Percentiles rank a stretch among this genome's conserved stretches.
These are phyloP conservation scores for Dryococelus australis DNA, from an alignment of 2,888 invertebrate genomes.

Conservation along the genomic window DNA sequence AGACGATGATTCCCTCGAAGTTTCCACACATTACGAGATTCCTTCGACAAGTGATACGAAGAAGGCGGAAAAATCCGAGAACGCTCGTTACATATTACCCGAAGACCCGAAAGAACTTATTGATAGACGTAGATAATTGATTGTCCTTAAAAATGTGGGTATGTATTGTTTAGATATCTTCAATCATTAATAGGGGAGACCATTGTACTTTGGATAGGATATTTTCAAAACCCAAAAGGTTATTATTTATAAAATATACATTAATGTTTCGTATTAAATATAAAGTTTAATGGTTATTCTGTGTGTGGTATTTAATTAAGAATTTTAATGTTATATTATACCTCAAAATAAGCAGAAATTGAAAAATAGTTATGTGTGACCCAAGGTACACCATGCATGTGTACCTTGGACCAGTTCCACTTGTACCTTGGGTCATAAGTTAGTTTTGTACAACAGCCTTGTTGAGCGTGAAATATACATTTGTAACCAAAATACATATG, in stretches of 20 bases:
- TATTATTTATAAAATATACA: neutral
- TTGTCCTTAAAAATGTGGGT: too few species aligned
- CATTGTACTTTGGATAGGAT: conserved; percentile 22
- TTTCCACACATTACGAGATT: too few species aligned
- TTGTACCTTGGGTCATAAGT: neutral
- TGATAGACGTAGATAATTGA: too few species aligned
- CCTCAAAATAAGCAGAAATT: neutral
- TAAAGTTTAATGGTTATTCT: neutral
- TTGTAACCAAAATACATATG: neutral
- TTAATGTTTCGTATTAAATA: neutral
- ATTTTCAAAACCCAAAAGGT: neutral
- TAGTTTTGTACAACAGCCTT: neutral
- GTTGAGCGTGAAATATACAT: neutral
- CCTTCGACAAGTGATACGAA: too few species aligned
- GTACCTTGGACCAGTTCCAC: neutral
- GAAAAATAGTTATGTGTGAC: neutral
- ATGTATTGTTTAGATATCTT: too few species aligned
- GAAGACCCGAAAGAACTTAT: too few species aligned
- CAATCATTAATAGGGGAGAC: neutral
- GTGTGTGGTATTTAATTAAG: neutral
- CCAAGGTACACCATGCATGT: neutral
- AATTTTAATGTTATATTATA: neutral
- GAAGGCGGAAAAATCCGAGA: too few species aligned
- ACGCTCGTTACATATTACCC: too few species aligned
- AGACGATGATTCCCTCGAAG: too few species aligned